Percentiles rank a stretch among this genome's conserved stretches.
Evolutionary conservation across 2,888 invertebrate genomes (phyloP).

Genomic region (Thysanoteuthis rhombus): DNA sequence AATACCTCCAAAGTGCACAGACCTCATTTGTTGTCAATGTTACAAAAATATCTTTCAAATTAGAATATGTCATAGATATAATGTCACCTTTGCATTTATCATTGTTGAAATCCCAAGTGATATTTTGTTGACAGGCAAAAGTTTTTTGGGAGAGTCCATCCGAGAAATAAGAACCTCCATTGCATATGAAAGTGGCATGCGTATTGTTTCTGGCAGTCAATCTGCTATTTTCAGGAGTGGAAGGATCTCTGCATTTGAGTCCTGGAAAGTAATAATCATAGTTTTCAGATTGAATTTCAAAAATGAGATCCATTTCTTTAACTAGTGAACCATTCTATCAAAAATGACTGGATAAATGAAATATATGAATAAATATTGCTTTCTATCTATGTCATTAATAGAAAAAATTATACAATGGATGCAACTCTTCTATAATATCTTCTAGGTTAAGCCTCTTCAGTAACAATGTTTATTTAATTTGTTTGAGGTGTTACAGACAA

Average conservation of each 20-base stretch:
- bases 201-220: not conserved
- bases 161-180: not conserved
- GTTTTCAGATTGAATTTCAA: not conserved
- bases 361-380: no score
- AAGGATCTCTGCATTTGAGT: not conserved
- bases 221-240: not conserved
- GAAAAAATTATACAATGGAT: no score
- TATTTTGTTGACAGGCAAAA: not conserved
- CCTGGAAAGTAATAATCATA: not conserved
- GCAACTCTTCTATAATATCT: no score
- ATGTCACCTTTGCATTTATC: not conserved
- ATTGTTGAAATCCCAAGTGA: not conserved
- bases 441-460: no score
- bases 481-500: no score
- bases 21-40: no score
- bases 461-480: no score
- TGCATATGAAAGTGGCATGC: not conserved
- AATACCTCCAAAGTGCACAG: no score
- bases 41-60: not conserved
- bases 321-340: no score
- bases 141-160: not conserved
- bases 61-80: not conserved
- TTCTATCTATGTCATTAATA: no score
- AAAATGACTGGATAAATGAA: no score
- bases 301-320: no score